Conservation (phyloP, 1,140 invertebrate genomes). For the Babylonia areolata region DNA sequence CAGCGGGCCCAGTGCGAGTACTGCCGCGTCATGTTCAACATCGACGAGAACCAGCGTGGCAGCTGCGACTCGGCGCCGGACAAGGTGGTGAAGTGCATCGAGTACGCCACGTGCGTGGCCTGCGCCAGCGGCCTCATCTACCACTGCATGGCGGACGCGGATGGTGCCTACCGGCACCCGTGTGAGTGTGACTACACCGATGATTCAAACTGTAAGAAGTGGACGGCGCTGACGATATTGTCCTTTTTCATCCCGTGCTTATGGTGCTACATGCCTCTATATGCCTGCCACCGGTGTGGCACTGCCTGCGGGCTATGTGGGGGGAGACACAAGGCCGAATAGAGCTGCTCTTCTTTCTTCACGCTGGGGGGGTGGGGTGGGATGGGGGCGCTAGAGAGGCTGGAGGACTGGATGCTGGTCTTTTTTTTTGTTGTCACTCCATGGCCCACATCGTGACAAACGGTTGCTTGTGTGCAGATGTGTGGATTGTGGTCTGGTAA, state of each 20-base stretch:
- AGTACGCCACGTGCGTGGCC: slow-evolving; percentile 87
- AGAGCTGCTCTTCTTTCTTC: slow-evolving; percentile 38
- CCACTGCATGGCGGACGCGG: slow-evolving; percentile 90
- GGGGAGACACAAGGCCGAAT: slow-evolving; percentile 85
- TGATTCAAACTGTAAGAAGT: slow-evolving; percentile 77
- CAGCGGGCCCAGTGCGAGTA: slow-evolving; percentile 74
- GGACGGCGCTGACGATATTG: slow-evolving; percentile 90
- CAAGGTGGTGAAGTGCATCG: slow-evolving; percentile 86
- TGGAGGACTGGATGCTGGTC: neutral
- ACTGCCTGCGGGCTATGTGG: slow-evolving; percentile 87
- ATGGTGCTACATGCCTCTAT: slow-evolving; percentile 92
- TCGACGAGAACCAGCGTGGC: slow-evolving; percentile 88
- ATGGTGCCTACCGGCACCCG: slow-evolving; percentile 78
- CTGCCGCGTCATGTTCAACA: slow-evolving; percentile 78
- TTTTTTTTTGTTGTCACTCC: too few species aligned
- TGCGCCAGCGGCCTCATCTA: slow-evolving; percentile 91
- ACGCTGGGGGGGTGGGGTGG: too few species aligned
- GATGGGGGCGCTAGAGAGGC: neutral
- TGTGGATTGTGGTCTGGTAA: too few species aligned
- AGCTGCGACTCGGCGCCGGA: slow-evolving; percentile 93
- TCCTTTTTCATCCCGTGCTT: slow-evolving; percentile 93
- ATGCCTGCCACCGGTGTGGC: slow-evolving; percentile 89
- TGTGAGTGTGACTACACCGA: slow-evolving; percentile 76
- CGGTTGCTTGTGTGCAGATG: too few species aligned
- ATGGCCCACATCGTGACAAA: too few species aligned